phyloP scores from a whole-genome alignment of 2,888 invertebrate genomes.

The Hirtodrosophila histrioides region DNA sequence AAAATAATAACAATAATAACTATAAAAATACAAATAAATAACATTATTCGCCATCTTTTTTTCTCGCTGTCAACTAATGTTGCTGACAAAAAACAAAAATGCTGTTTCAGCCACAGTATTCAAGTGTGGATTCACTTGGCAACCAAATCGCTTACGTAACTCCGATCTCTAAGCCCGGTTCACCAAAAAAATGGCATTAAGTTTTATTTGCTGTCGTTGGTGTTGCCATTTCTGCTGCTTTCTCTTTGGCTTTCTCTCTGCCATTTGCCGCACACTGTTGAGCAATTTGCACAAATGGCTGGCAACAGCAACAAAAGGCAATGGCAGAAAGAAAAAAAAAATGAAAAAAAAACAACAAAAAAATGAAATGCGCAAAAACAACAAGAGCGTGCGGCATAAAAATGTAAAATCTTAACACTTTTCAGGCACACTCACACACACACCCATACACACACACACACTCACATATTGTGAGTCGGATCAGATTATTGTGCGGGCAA shows the following conservation, averaged over 20 bases:
- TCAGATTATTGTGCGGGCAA: conserved; percentile 55
- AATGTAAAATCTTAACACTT: conserved; percentile 76
- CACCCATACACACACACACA: conserved; percentile 6
- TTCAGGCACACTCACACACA: conserved; percentile 39
- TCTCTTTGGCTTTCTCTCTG: conserved; percentile 9
- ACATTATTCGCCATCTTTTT: too few relatives aligned
- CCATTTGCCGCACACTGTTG: conserved; percentile 48
- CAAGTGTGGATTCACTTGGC: conserved; percentile 9
- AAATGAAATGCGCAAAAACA: conserved; percentile 43
- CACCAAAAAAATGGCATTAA: conserved; percentile 26
- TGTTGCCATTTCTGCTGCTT: neutral
- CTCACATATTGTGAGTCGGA: conserved; percentile 32
- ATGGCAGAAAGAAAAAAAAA: conserved; percentile 28
- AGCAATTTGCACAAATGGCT: conserved; percentile 74
- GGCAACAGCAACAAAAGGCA: conserved; percentile 56
- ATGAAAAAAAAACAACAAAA: conserved; percentile 10
- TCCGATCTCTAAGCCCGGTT: conserved; percentile 8
- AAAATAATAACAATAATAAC: too few relatives aligned
- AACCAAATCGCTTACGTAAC: conserved; percentile 5
- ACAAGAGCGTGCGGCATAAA: conserved; percentile 55
- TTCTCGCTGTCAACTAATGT: too few relatives aligned
- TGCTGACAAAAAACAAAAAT: too few relatives aligned
- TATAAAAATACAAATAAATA: too few relatives aligned
- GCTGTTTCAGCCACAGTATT: conserved; percentile 1
- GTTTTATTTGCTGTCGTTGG: conserved; percentile 18